Evolutionary conservation across 1,140 invertebrate genomes (phyloP).

Genomic region (Apis dorsata): DNA sequence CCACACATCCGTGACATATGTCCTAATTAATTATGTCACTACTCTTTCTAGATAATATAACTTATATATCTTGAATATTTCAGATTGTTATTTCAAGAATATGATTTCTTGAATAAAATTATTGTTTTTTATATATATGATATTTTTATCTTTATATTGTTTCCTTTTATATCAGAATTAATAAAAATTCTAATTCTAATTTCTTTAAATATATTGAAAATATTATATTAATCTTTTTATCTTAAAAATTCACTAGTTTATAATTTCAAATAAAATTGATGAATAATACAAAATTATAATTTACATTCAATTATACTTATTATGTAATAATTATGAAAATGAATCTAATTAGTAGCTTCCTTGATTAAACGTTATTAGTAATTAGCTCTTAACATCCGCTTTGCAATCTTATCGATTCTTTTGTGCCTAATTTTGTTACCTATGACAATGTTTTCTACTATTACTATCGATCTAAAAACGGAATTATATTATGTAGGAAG

Average conservation of each 20-base stretch:
- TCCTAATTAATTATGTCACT: no score
- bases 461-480: slow-evolving; percentile 1
- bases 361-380: slow-evolving; percentile 12
- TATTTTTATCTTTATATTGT: no score
- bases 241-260: no score
- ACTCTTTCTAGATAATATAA: no score
- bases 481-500: neutral
- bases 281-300: neutral
- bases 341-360: neutral
- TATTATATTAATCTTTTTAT: no score
- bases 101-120: no score
- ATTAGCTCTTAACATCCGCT: neutral
- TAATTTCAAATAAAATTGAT: neutral
- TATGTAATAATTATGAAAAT: neutral
- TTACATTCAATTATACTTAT: neutral
- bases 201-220: no score
- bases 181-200: no score
- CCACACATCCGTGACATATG: neutral
- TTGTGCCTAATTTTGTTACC: neutral
- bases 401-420: neutral
- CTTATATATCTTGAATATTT: no score
- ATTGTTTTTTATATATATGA: no score
- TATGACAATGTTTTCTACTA: neutral
- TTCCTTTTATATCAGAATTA: no score
- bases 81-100: no score